Percentiles rank a stretch among this genome's conserved stretches.
Conservation (phyloP, 2,797 vertebrate species). For the Mallotus villosus region DNA sequence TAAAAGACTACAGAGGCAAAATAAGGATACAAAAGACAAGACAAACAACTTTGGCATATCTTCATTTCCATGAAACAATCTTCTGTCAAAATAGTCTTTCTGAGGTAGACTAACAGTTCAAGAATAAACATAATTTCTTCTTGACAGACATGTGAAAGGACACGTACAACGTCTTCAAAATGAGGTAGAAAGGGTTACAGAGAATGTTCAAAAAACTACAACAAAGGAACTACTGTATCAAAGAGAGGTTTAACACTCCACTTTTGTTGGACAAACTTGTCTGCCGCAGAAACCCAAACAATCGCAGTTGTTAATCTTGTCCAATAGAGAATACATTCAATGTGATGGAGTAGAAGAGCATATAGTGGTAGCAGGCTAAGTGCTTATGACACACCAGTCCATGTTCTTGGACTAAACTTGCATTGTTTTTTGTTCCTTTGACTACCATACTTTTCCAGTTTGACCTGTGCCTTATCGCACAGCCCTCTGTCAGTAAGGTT, state of each 20-base stretch:
- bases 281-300: conserved; percentile 9
- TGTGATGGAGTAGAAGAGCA: conserved; percentile 52
- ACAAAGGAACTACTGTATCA: conserved; percentile 54
- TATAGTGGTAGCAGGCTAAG: conserved; percentile 61
- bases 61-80: conserved; percentile 69
- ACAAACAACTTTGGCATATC: conserved; percentile 51
- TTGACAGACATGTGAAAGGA: conserved; percentile 59
- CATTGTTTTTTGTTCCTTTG: conserved; percentile 15
- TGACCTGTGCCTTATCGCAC: neutral
- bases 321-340: conserved; percentile 37
- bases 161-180: conserved; percentile 68
- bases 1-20: conserved; percentile 19
- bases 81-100: conserved; percentile 50
- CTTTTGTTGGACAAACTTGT: conserved; percentile 43
- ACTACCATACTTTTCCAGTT: neutral
- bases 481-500: neutral
- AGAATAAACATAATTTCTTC: conserved; percentile 59
- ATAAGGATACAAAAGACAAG: conserved; percentile 36
- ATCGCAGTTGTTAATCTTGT: conserved; percentile 36
- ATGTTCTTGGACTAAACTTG: conserved; percentile 36
- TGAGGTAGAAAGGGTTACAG: conserved; percentile 76
- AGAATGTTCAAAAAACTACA: conserved; percentile 64
- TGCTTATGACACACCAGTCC: conserved; percentile 46
- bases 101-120: conserved; percentile 74
- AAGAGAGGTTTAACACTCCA: conserved; percentile 54